A percentile compares a stretch with the other conserved stretches of the same genome.
phyloP scores from a whole-genome alignment of 2,888 invertebrate species.

The Epirrita christyi region DNA sequence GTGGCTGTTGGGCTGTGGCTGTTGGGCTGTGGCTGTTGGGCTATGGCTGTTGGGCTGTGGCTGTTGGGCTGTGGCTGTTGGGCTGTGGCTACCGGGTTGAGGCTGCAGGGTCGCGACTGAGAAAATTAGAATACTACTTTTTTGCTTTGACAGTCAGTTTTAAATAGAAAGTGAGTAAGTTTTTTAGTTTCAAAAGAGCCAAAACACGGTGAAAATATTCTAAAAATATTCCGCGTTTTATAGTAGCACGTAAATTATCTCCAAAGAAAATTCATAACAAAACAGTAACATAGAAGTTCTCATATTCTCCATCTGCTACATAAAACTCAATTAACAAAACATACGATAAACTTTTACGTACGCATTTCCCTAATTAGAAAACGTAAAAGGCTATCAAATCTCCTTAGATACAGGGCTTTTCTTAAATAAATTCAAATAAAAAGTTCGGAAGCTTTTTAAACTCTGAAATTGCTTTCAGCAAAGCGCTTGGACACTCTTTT shows the following conservation, averaged over 20 bases:
- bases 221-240: neutral
- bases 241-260: neutral
- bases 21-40: too few relatives aligned
- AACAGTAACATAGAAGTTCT: neutral
- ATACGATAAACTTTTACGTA: conserved; percentile 11
- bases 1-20: too few relatives aligned
- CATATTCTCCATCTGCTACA: conserved; percentile 3
- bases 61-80: too few relatives aligned
- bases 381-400: conserved; percentile 1
- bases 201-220: neutral
- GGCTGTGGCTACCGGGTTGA: too few relatives aligned
- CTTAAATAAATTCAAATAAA: conserved; percentile 4
- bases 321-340: conserved; percentile 12
- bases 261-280: neutral
- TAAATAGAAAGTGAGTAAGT: too few relatives aligned
- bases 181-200: too few relatives aligned
- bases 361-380: conserved; percentile 8
- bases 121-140: too few relatives aligned
- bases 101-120: too few relatives aligned
- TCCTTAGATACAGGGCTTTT: neutral
- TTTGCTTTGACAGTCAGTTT: too few relatives aligned
- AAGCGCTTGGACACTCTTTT: neutral
- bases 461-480: neutral
- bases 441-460: conserved; percentile 1
- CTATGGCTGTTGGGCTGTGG: too few relatives aligned